A percentile compares a stretch with the other conserved stretches of the same genome.
Evolutionary conservation across 2,888 invertebrate species (phyloP).

Genomic region (Asteroscopus sphinx): DNA sequence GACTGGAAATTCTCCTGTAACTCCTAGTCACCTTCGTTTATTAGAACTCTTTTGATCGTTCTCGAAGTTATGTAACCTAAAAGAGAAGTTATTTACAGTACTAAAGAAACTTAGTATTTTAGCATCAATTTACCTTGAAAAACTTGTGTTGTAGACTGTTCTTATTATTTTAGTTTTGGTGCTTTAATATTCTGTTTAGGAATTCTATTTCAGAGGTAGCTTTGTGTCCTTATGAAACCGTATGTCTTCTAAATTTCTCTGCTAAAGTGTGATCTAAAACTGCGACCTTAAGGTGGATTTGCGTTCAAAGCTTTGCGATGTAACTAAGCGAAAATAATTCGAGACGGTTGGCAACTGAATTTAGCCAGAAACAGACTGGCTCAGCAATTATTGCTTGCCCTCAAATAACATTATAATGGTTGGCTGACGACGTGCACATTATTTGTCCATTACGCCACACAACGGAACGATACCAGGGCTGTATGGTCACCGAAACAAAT

Average conservation of each 20-base stretch:
- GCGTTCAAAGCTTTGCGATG: conserved; percentile 24
- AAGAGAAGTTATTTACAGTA: conserved; percentile 27
- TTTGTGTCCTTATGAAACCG: conserved; percentile 33
- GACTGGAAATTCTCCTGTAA: conserved; percentile 43
- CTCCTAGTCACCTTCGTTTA: conserved; percentile 45
- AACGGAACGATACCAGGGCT: conserved; percentile 59
- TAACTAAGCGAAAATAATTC: conserved; percentile 54
- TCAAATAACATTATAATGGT: conserved; percentile 86
- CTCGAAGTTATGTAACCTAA: conserved; percentile 36
- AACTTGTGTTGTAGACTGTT: conserved; percentile 35
- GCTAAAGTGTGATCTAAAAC: conserved; percentile 22
- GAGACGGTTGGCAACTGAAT: conserved; percentile 54
- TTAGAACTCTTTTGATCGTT: conserved; percentile 37
- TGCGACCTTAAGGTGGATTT: conserved; percentile 24
- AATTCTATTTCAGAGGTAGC: conserved; percentile 27
- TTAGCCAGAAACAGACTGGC: conserved; percentile 65
- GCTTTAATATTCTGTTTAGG: conserved; percentile 43
- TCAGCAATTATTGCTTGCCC: conserved; percentile 77
- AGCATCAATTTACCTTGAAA: conserved; percentile 49
- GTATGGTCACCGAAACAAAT: conserved; percentile 45
- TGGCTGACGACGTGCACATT: conserved; percentile 76
- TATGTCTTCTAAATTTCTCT: conserved; percentile 21
- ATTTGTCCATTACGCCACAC: conserved; percentile 82
- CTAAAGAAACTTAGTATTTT: conserved; percentile 45
- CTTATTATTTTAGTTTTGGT: conserved; percentile 40